A percentile compares a stretch with the other conserved stretches of the same genome.
phyloP scores from a whole-genome alignment of 2,797 vertebrate species.

The Sebastes paucispinis region DNA sequence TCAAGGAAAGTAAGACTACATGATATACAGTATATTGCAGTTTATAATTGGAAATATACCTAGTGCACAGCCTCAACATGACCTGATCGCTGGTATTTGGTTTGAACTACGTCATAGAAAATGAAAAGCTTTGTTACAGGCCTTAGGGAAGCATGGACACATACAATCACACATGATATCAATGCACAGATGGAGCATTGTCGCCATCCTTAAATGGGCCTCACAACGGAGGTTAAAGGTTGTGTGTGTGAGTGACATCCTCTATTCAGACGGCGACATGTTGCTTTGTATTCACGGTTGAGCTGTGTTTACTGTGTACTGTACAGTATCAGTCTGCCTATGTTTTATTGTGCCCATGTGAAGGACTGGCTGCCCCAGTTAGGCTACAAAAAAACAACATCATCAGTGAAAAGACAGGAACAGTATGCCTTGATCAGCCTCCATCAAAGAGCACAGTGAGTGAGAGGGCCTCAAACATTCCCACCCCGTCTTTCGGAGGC shows the following conservation, averaged over 20 bases:
- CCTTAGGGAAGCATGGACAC: background rate
- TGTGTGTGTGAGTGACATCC: background rate
- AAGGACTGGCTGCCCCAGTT: slow-evolving; percentile 55
- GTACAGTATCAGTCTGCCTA: background rate
- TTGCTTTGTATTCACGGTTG: slow-evolving; percentile 23
- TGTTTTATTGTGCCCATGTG: slow-evolving; percentile 37
- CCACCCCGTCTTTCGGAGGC: slow-evolving; percentile 16
- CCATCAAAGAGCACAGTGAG: slow-evolving; percentile 13
- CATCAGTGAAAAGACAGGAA: slow-evolving; percentile 32
- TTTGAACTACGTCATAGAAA: background rate
- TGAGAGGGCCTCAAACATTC: slow-evolving; percentile 33
- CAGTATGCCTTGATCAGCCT: slow-evolving; percentile 1
- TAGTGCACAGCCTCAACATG: background rate
- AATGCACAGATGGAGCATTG: slow-evolving; percentile 50
- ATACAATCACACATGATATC: slow-evolving; percentile 20
- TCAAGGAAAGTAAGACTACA: background rate
- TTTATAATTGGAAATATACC: background rate
- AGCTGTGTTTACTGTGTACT: background rate
- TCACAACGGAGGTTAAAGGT: slow-evolving; percentile 6
- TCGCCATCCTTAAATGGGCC: slow-evolving; percentile 17
- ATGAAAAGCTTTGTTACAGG: background rate
- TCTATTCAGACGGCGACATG: slow-evolving; percentile 9
- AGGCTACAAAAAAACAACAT: slow-evolving; percentile 21
- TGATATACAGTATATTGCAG: background rate
- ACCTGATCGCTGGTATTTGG: background rate